Evolutionary conservation across 1,140 invertebrate species (phyloP).

Genomic region (Drosophila arizonae): DNA sequence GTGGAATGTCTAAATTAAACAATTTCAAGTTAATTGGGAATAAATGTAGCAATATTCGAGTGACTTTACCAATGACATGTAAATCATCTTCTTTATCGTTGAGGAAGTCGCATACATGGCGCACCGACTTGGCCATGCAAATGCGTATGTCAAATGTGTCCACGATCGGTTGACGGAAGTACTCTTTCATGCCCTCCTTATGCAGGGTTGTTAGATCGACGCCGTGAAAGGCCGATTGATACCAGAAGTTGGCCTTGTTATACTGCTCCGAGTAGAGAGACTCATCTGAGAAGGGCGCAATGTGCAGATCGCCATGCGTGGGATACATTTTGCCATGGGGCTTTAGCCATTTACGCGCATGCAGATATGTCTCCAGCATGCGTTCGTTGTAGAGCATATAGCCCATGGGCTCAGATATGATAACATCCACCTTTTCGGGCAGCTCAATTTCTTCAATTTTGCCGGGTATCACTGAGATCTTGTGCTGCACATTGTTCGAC

Average conservation of each 20-base stretch:
- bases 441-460: conserved; percentile 99
- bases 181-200: conserved; percentile 97
- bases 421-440: conserved; percentile 97
- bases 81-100: conserved; percentile 96
- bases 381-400: conserved; percentile 99
- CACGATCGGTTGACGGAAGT: conserved; percentile 99
- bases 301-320: conserved; percentile 96
- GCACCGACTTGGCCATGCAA: conserved; percentile 96
- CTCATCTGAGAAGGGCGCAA: conserved; percentile 99
- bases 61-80: conserved; percentile 91
- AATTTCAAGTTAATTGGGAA: background rate
- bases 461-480: conserved; percentile 96
- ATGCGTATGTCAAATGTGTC: conserved; percentile 99
- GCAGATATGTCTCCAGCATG: conserved; percentile 99
- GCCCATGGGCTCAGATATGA: conserved; percentile 99
- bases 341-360: conserved; percentile 99
- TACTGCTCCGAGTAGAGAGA: conserved; percentile 99
- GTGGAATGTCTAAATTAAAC: conserved; percentile 89
- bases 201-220: conserved; percentile 96
- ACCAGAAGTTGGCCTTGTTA: conserved; percentile 99
- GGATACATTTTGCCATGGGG: conserved; percentile 98
- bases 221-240: conserved; percentile 98
- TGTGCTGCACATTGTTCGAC: conserved; percentile 93
- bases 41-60: background rate
- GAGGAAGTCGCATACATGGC: conserved; percentile 98